A percentile compares a stretch with the other conserved stretches of the same genome.
phyloP scores from a whole-genome alignment of 2,888 invertebrate genomes.

The Cryptocephalus moraei region DNA sequence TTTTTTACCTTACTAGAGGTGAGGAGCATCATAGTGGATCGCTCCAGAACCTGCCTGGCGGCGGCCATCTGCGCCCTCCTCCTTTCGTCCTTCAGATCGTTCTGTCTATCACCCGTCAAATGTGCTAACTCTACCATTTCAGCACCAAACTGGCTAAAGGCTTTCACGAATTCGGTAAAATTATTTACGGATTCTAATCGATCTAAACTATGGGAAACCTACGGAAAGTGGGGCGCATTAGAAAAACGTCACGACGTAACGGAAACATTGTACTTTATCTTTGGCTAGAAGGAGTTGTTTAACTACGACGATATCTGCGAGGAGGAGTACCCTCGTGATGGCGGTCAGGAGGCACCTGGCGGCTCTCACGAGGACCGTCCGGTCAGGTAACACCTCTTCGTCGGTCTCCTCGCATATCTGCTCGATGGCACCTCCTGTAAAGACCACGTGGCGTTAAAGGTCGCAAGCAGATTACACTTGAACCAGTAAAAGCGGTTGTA shows the following conservation, averaged over 20 bases:
- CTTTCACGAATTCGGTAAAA: conserved; percentile 95
- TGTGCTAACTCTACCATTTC: conserved; percentile 99
- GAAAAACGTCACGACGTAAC: too few species aligned
- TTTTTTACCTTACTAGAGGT: conserved; percentile 83
- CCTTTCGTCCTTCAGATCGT: conserved; percentile 86
- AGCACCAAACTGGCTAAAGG: conserved; percentile 95
- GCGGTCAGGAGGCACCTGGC: conserved; percentile 88
- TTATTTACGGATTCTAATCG: conserved; percentile 80
- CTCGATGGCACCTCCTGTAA: conserved; percentile 80
- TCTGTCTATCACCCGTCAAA: conserved; percentile 72
- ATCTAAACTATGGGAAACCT: conserved; percentile 73
- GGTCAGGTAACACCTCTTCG: conserved; percentile 46
- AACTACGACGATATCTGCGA: conserved; percentile 96
- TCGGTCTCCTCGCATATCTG: conserved; percentile 75
- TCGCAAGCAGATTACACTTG: too few species aligned
- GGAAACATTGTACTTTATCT: conserved; percentile 63
- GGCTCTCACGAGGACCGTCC: conserved; percentile 75
- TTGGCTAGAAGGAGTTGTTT: conserved; percentile 91
- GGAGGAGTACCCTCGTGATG: conserved; percentile 87
- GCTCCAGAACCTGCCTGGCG: conserved; percentile 87
- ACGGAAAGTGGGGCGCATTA: not conserved
- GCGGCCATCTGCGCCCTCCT: conserved; percentile 93
- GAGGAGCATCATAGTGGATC: conserved; percentile 92
- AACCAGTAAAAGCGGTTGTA: too few species aligned
- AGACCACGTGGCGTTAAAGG: not conserved